A percentile compares a stretch with the other conserved stretches of the same genome.
Conservation (phyloP, 2,113 vertebrate species). For the Loxodonta africana region DNA sequence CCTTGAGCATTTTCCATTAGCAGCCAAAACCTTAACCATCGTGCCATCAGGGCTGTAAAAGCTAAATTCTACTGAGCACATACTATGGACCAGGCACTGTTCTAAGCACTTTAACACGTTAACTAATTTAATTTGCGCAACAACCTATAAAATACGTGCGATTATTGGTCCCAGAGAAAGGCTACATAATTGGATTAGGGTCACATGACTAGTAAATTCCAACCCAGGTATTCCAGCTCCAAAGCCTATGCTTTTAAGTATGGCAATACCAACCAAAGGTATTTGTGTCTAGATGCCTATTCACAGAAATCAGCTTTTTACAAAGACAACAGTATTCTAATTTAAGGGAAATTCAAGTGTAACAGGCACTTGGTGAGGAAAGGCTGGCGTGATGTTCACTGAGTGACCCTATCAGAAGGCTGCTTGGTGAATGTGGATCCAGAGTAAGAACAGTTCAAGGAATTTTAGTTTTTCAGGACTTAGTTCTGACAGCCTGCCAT, state of each 20-base stretch:
- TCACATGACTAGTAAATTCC: background rate
- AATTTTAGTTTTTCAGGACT: background rate
- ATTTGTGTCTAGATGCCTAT: background rate
- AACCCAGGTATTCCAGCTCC: background rate
- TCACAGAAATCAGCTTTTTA: background rate
- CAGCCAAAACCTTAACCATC: too few relatives aligned
- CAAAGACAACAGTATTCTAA: background rate
- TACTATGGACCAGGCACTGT: background rate
- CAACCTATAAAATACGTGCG: background rate
- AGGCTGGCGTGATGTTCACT: background rate
- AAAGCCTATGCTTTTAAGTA: background rate
- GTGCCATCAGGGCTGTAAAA: background rate
- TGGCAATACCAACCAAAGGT: background rate
- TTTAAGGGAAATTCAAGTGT: background rate
- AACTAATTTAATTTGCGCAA: background rate
- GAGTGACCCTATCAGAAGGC: background rate
- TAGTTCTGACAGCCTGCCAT: accelerated
- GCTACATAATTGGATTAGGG: background rate
- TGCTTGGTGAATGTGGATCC: background rate
- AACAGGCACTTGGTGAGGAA: background rate
- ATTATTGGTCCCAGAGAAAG: background rate
- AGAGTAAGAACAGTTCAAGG: background rate
- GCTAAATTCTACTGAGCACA: background rate
- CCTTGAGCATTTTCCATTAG: too few relatives aligned
- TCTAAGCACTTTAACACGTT: background rate